Base-by-base conservation (phyloP, 1,140 invertebrate genomes). In the Heliothis subflexa region DNA sequence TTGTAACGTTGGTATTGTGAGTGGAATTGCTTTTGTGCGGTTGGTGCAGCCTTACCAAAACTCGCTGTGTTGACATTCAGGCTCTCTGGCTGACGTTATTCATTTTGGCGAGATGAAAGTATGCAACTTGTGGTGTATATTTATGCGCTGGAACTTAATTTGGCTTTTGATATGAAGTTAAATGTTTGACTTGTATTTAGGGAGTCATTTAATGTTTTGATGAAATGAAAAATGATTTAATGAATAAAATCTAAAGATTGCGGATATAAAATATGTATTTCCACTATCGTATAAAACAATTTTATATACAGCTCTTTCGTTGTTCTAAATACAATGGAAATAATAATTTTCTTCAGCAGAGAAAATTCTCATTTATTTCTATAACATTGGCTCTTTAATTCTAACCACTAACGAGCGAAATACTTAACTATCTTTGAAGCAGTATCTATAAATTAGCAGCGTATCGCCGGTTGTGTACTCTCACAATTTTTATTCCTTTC, bases 1-100 rank as follows among this genome's bases (percentile, higher is more conserved):
- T 86, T 80, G 85, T 80, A 79, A 76, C 79, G 76, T 73, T 71
- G 71, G 70, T 81, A 70, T 77, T 79, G 71, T 55, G 71, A 81
- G 72, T 78, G 74, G 45, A 61, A 78, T 78, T 76, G 73, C 57
- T 70, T 57, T 74, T 79, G 78, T 79, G 68, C 33, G 74, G 74
- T 77, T 57, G 62, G 57, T 33, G 50, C 74, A 68, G 61, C 74
- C 52, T 77, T 77, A 66, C 57, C 33, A 57, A 77, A 77, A 45
- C 74, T 77, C 57, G 52, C 71, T 49, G 55, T 40, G 73, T 64
- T 47, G 61, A 55, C 50, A 47, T 77, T 54, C 49, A 21, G 16
- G 18, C 59, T 62, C 59, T 13, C 21, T 62, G 59, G 25, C 13
- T n/a, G 59, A 13, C 11, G 21, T 5, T 28, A 62, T 75, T 75